Percentiles rank a stretch among this genome's conserved stretches.
These are phyloP conservation scores for Orthonyx spaldingii DNA, from an alignment of 2,113 vertebrate species.

Conservation along the genomic window DNA sequence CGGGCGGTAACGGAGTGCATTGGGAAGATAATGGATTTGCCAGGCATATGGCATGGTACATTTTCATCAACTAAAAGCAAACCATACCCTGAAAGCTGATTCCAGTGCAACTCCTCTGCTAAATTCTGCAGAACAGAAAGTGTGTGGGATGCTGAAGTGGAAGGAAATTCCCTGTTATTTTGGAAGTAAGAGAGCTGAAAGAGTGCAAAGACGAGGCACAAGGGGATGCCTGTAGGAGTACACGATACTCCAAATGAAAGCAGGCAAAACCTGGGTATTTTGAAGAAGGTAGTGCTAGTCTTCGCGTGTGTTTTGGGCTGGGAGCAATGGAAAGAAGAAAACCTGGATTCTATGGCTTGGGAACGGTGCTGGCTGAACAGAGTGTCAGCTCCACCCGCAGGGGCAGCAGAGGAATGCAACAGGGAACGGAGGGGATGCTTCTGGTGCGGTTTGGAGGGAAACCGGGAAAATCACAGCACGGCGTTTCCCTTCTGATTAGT, in stretches of 20 bases:
- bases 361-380: background rate
- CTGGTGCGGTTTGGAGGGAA: fast-evolving
- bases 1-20: background rate
- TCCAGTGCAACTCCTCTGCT: background rate
- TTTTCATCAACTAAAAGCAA: background rate
- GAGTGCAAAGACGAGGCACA: background rate
- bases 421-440: background rate
- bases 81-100: background rate
- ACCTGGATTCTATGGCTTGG: fast-evolving
- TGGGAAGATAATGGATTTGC: background rate
- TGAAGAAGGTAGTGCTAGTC: background rate
- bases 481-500: fast-evolving
- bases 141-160: background rate
- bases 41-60: background rate
- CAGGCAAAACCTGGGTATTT: background rate
- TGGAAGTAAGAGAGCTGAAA: background rate
- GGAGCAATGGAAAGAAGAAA: background rate
- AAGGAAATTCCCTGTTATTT: background rate
- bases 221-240: background rate
- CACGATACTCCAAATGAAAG: background rate
- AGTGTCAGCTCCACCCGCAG: background rate
- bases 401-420: background rate
- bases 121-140: background rate
- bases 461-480: fast-evolving
- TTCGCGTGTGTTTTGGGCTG: fast-evolving